A percentile compares a stretch with the other conserved stretches of the same genome.
These are phyloP conservation scores for Smutsia gigantea DNA, from an alignment of 2,797 vertebrate species.

Conservation along the genomic window DNA sequence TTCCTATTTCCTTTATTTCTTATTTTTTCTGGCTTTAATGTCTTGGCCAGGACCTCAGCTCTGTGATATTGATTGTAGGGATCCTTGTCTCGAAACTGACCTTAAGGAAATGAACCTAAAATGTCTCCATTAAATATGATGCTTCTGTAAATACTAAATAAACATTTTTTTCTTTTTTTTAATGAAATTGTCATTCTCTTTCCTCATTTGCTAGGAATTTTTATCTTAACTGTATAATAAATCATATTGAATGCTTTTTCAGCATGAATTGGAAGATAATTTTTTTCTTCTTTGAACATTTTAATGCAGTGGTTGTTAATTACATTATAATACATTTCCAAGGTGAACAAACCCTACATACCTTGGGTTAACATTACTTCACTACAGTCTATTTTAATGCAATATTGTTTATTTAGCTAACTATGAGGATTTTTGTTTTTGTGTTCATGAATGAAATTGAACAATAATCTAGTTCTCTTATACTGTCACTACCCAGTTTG, in stretches of 20 bases:
- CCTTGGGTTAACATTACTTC: not conserved
- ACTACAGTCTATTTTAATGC: not conserved
- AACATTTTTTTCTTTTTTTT: accelerated
- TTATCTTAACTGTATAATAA: not conserved
- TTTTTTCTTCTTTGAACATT: not conserved
- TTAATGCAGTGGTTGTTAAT: not conserved
- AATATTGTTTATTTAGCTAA: not conserved
- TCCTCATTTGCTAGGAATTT: not conserved
- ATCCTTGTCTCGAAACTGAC: not conserved
- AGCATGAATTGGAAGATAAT: not conserved
- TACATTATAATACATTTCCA: not conserved
- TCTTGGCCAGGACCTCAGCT: not conserved
- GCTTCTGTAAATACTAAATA: not conserved
- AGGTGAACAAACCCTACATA: not conserved
- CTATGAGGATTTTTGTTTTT: not conserved
- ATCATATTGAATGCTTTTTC: not conserved
- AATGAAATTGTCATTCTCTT: not conserved
- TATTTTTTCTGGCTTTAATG: not conserved
- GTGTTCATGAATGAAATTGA: not conserved
- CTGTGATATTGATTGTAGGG: not conserved
- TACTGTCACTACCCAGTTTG: not conserved
- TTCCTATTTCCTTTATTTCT: not conserved
- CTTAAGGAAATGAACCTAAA: not conserved
- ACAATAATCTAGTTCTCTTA: not conserved
- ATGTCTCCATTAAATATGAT: not conserved